Percentiles rank a stretch among this genome's conserved stretches.
Evolutionary conservation across 2,888 invertebrate species (phyloP).

Genomic region (Monoplex corrugatus): DNA sequence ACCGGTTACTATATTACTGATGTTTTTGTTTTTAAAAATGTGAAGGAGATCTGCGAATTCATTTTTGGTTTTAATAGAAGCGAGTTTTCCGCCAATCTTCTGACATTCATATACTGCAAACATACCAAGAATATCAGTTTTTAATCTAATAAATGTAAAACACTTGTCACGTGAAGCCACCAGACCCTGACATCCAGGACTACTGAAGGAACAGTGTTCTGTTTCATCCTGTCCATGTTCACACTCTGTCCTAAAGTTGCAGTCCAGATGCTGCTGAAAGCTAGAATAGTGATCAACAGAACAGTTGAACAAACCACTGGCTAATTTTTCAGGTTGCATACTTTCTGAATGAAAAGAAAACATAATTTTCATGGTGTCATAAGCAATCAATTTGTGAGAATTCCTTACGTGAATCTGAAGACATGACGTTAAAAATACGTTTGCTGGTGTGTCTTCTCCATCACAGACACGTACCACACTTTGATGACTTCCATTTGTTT

Average conservation of each 20-base stretch:
- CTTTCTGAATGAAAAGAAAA: background rate
- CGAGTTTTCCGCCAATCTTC: background rate
- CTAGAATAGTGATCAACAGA: background rate
- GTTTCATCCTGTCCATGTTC: background rate
- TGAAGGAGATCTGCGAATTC: background rate
- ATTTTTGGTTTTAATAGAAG: background rate
- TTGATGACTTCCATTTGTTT: background rate
- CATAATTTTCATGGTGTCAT: background rate
- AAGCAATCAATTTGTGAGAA: no score
- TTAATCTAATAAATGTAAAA: background rate
- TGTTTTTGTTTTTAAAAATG: conserved; percentile 3
- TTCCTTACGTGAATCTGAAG: background rate
- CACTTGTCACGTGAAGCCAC: background rate
- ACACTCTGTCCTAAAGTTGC: conserved; percentile 4
- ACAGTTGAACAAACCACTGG: conserved; percentile 7
- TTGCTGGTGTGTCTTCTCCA: background rate
- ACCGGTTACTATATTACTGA: background rate
- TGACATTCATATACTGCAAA: background rate
- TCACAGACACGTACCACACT: background rate
- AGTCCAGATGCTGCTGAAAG: conserved; percentile 7
- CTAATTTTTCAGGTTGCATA: background rate
- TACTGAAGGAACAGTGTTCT: conserved; percentile 31
- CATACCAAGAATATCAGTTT: background rate
- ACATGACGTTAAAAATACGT: background rate
- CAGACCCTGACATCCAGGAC: background rate